Conservation (phyloP, 2,113 vertebrate genomes). For the Heloderma charlesbogerti region DNA sequence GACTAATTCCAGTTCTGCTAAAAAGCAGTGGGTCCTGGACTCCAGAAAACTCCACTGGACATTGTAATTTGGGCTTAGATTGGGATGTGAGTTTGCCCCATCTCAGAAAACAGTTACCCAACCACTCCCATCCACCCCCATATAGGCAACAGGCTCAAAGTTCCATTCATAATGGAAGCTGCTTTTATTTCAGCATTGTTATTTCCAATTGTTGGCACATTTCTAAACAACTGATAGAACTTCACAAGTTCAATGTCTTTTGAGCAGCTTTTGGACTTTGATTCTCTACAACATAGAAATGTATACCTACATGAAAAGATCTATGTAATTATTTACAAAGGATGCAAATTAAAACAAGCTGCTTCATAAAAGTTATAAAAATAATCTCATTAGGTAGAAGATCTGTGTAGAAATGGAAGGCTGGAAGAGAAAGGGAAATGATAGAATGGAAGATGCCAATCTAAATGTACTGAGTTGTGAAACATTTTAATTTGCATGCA, state of each 20-base stretch:
- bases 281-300: slow-evolving; percentile 11
- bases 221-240: neutral
- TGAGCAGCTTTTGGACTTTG: neutral
- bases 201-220: neutral
- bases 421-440: slow-evolving; percentile 45
- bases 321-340: slow-evolving; percentile 47
- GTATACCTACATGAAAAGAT: slow-evolving; percentile 32
- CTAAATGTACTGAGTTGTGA: slow-evolving; percentile 47
- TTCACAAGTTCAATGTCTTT: neutral
- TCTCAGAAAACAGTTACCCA: neutral
- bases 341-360: slow-evolving; percentile 33
- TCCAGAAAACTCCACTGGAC: neutral
- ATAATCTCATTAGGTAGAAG: slow-evolving; percentile 48
- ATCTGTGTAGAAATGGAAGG: slow-evolving; percentile 34
- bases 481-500: slow-evolving; percentile 60
- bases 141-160: neutral
- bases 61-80: neutral
- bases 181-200: neutral
- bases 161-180: neutral
- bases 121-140: neutral
- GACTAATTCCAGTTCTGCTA: neutral
- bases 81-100: neutral
- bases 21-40: too few relatives aligned
- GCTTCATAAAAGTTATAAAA: slow-evolving; percentile 34
- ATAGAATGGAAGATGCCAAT: slow-evolving; percentile 48